Evolutionary conservation across 2,113 vertebrate genomes (phyloP).

Genomic region (Pygoscelis adeliae): DNA sequence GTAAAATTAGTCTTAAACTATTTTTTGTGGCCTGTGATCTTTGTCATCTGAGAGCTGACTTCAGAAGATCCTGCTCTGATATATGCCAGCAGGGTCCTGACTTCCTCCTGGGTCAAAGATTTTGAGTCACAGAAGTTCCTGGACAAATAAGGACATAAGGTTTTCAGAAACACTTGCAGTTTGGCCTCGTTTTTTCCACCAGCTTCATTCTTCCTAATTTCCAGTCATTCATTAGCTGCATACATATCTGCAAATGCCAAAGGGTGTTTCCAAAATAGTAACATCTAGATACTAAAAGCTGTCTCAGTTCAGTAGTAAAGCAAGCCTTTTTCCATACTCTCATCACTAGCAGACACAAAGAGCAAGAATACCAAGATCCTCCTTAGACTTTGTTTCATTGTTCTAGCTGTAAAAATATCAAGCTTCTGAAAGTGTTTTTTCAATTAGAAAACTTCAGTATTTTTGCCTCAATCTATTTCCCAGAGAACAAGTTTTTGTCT

Average conservation of each 20-base stretch:
- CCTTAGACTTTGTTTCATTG: background rate
- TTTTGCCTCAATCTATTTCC: background rate
- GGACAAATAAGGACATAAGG: constrained; percentile 40
- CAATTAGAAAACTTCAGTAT: background rate
- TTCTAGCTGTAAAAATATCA: background rate
- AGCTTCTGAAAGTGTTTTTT: constrained; percentile 12
- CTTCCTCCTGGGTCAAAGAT: constrained; percentile 2
- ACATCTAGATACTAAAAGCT: constrained; percentile 38
- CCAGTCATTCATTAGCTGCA: constrained; percentile 51
- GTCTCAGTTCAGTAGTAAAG: constrained; percentile 11
- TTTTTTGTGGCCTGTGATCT: background rate
- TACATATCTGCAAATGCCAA: constrained; percentile 48
- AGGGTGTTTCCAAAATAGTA: constrained; percentile 51
- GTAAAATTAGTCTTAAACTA: background rate
- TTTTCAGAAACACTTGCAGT: constrained; percentile 30
- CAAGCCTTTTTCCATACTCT: constrained; percentile 39
- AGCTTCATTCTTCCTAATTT: constrained; percentile 41
- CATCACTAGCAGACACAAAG: background rate
- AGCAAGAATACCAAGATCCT: constrained; percentile 6
- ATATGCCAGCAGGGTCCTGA: background rate
- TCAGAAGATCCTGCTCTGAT: background rate
- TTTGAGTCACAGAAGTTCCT: constrained; percentile 24
- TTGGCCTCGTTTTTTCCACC: background rate
- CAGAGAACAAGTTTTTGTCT: background rate
- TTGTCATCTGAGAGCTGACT: background rate